Evolutionary conservation across 2,888 invertebrate genomes (phyloP).

Genomic region (Micoletzkya japonica): DNA sequence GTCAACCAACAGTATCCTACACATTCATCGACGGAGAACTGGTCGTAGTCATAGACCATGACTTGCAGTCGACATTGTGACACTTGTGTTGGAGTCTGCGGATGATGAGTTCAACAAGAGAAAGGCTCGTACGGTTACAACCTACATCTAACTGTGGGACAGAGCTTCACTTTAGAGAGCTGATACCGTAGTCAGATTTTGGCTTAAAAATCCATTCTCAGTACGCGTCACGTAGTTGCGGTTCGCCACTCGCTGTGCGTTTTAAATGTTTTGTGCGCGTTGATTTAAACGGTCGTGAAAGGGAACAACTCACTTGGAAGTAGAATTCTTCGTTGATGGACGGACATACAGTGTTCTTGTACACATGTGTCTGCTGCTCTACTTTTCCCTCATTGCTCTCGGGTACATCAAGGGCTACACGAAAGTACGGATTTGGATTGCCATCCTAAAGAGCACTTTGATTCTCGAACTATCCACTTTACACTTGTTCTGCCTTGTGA

Average conservation of each 20-base stretch:
- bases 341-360: slow-evolving; percentile 53
- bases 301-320: slow-evolving; percentile 59
- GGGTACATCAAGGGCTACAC: slow-evolving; percentile 48
- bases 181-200: no score
- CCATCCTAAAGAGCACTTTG: slow-evolving; percentile 35
- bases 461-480: no score
- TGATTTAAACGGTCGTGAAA: no score
- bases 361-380: slow-evolving; percentile 56
- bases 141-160: neutral
- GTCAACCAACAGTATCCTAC: slow-evolving; percentile 62
- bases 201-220: no score
- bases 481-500: neutral
- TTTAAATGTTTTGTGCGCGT: no score
- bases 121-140: neutral
- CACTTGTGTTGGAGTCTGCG: slow-evolving; percentile 19
- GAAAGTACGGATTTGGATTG: slow-evolving; percentile 52
- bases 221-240: no score
- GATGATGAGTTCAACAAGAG: neutral
- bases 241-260: no score
- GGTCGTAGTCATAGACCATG: slow-evolving; percentile 62
- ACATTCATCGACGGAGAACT: slow-evolving; percentile 60
- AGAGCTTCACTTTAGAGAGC: neutral
- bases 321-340: slow-evolving; percentile 59
- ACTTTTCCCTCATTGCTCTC: slow-evolving; percentile 44
- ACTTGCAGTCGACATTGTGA: slow-evolving; percentile 51